Conservation (phyloP, 2,797 vertebrate species). For the Lateolabrax maculatus region DNA sequence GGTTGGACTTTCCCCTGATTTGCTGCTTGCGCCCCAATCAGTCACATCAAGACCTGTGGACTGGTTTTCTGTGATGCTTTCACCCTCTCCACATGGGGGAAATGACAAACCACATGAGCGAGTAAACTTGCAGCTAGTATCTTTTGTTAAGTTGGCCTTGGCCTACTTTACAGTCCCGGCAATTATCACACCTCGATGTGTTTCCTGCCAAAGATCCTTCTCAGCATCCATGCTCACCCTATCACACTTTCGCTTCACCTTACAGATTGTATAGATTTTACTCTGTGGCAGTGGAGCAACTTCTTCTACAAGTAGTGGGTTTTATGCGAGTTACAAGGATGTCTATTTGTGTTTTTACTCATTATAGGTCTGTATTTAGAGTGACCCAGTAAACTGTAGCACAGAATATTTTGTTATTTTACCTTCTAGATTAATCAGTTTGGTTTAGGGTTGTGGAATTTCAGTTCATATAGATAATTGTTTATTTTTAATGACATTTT, state of each 20-base stretch:
- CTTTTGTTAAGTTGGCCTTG: slow-evolving; percentile 26
- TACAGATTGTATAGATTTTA: slow-evolving; percentile 29
- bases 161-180: slow-evolving; percentile 36
- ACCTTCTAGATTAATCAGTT: background rate
- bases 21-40: background rate
- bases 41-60: background rate
- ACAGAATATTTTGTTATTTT: background rate
- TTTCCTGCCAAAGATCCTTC: slow-evolving; percentile 38
- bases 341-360: slow-evolving; percentile 33
- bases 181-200: slow-evolving; percentile 25
- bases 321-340: slow-evolving; percentile 12
- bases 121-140: slow-evolving; percentile 9
- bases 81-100: background rate
- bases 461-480: too few species aligned
- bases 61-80: background rate
- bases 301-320: background rate
- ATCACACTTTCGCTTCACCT: slow-evolving; percentile 14
- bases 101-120: slow-evolving; percentile 29
- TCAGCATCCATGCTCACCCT: background rate
- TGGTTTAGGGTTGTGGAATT: background rate
- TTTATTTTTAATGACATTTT: too few species aligned
- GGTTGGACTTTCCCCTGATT: slow-evolving; percentile 10
- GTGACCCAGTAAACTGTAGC: slow-evolving; percentile 27
- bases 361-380: slow-evolving; percentile 26
- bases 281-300: slow-evolving; percentile 6